Conservation (phyloP, 2,797 vertebrate species). For the Arrhamphus sclerolepis region DNA sequence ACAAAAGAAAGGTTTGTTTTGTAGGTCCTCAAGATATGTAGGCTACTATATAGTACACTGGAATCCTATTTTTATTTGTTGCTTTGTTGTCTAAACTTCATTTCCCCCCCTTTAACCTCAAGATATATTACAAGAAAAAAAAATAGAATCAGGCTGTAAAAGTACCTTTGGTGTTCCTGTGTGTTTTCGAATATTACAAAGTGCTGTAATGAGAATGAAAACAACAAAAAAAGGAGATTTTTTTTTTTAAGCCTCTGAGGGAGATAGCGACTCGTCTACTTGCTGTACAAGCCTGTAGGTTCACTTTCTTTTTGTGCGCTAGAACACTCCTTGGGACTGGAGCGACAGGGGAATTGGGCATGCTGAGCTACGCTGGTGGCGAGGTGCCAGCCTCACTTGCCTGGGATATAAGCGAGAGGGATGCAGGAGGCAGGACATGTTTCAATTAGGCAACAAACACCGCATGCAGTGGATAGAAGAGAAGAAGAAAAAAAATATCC, state of each 20-base stretch:
- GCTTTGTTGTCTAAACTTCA: constrained; percentile 79
- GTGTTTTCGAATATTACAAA: constrained; percentile 85
- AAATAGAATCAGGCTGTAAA: constrained; percentile 70
- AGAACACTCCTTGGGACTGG: constrained; percentile 79
- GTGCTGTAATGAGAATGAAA: constrained; percentile 84
- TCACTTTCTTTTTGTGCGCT: constrained; percentile 79
- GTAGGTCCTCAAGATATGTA: constrained; percentile 54
- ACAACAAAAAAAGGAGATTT: constrained; percentile 79
- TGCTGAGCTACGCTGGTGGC: constrained; percentile 78
- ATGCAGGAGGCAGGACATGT: constrained; percentile 72
- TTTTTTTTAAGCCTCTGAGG: constrained; percentile 75
- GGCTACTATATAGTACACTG: constrained; percentile 58
- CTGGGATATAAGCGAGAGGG: constrained; percentile 69
- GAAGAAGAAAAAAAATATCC: constrained; percentile 35
- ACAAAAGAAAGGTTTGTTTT: constrained; percentile 61
- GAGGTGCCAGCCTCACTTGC: constrained; percentile 76
- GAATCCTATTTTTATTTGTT: constrained; percentile 78
- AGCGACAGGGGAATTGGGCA: constrained; percentile 79
- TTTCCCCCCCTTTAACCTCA: constrained; percentile 65
- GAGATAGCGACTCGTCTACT: constrained; percentile 77
- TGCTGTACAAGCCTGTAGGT: constrained; percentile 78
- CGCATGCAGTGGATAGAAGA: constrained; percentile 26
- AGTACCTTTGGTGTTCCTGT: constrained; percentile 84
- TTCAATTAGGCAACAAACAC: constrained; percentile 78
- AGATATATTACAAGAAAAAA: constrained; percentile 74